Conservation (phyloP, 1,140 invertebrate species). For the Trypoxylus dichotomus region DNA sequence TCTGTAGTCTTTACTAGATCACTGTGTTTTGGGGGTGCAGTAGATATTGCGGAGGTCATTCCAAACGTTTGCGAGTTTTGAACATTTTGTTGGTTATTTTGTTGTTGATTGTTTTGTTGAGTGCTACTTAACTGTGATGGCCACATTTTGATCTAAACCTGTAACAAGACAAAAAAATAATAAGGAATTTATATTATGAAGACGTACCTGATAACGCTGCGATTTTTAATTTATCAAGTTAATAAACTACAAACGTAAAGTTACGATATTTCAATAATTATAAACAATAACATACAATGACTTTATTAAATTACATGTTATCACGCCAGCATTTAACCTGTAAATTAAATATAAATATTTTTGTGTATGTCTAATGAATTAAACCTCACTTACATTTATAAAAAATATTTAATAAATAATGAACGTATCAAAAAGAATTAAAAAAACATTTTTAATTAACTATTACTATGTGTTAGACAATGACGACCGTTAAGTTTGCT, state of each 20-base stretch:
- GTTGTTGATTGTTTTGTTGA: conserved; percentile 29
- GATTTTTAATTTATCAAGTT: conserved; percentile 4
- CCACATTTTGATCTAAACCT: conserved; percentile 32
- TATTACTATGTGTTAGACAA: conserved; percentile 26
- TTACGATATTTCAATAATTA: not conserved
- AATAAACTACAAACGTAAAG: conserved; percentile 5
- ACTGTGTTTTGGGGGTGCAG: conserved; percentile 81
- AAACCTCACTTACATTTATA: conserved; percentile 27
- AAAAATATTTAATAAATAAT: conserved; percentile 4
- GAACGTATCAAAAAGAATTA: conserved; percentile 21
- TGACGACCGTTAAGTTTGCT: conserved; percentile 15
- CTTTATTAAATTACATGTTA: conserved; percentile 32
- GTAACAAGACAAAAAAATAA: conserved; percentile 9
- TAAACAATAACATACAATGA: conserved; percentile 23
- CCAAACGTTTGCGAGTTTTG: conserved; percentile 62
- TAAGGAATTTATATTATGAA: not conserved
- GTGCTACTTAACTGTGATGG: conserved; percentile 26
- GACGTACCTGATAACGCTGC: not conserved
- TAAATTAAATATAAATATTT: conserved; percentile 6
- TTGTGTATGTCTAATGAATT: not conserved
- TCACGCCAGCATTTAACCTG: conserved; percentile 28
- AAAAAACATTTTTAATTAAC: conserved; percentile 25
- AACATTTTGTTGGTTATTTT: conserved; percentile 34
- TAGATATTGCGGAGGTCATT: conserved; percentile 92
- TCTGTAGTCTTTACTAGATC: conserved; percentile 84